Conservation (phyloP, 2,888 invertebrate genomes). For the Cryptocephalus primarius region DNA sequence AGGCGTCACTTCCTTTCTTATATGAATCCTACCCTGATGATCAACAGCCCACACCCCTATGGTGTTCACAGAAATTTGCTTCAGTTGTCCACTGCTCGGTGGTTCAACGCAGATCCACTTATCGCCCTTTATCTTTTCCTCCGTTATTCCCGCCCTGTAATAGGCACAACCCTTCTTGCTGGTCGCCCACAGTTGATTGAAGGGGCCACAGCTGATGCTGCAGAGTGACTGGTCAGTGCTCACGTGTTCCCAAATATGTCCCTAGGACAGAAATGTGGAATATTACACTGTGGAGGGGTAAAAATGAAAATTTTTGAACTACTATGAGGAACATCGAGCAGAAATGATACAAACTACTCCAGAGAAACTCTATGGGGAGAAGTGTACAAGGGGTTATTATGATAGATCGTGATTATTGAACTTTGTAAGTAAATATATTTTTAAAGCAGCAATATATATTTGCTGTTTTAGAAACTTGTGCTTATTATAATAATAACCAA, state of each 20-base stretch:
- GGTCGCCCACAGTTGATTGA: constrained; percentile 70
- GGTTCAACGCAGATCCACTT: constrained; percentile 75
- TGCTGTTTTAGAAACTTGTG: too few species aligned
- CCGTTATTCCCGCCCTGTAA: constrained; percentile 64
- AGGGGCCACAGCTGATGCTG: constrained; percentile 61
- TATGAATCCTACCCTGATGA: constrained; percentile 57
- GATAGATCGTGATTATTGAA: too few species aligned
- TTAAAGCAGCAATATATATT: too few species aligned
- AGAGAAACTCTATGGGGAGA: too few species aligned
- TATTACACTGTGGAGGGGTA: constrained; percentile 14
- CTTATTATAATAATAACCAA: too few species aligned
- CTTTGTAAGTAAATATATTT: too few species aligned
- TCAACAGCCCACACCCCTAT: constrained; percentile 75
- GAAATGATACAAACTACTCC: not conserved
- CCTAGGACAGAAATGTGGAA: constrained; percentile 37
- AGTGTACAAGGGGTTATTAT: too few species aligned
- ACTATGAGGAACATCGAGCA: not conserved
- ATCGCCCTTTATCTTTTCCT: constrained; percentile 51
- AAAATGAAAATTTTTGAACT: constrained; percentile 21
- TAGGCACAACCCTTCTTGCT: constrained; percentile 79
- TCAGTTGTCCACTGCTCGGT: constrained; percentile 52
- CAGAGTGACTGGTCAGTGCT: constrained; percentile 69
- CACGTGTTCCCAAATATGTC: constrained; percentile 68
- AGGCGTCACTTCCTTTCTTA: constrained; percentile 65
- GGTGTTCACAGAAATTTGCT: constrained; percentile 62